Conservation (phyloP, 2,888 invertebrate species). For the Leptinotarsa tumamoca region DNA sequence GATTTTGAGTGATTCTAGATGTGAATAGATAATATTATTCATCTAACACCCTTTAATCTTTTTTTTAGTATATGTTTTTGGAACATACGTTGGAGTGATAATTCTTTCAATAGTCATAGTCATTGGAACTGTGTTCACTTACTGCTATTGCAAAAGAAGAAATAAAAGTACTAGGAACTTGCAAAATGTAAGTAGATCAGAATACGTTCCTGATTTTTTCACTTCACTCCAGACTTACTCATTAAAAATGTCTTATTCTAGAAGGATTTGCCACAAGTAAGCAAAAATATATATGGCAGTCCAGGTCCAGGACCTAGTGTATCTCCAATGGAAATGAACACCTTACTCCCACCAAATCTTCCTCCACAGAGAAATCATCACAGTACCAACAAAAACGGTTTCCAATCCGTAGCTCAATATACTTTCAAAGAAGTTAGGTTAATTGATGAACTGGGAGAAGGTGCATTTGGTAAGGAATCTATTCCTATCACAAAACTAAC, state of each 20-base stretch:
- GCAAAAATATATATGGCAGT: conserved; percentile 86
- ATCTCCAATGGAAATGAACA: conserved; percentile 84
- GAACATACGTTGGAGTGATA: conserved; percentile 82
- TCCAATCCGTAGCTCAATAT: conserved; percentile 82
- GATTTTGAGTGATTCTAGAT: too few relatives aligned
- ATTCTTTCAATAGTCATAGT: conserved; percentile 70
- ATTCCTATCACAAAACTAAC: neutral
- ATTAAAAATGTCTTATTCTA: conserved; percentile 36
- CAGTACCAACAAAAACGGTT: conserved; percentile 58
- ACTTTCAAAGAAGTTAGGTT: conserved; percentile 87
- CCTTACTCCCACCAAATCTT: conserved; percentile 74
- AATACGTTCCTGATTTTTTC: too few relatives aligned
- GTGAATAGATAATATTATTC: too few relatives aligned
- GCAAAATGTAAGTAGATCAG: conserved; percentile 70
- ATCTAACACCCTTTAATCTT: neutral
- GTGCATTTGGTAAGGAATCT: conserved; percentile 83
- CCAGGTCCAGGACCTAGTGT: conserved; percentile 73
- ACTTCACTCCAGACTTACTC: too few relatives aligned
- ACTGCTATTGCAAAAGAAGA: conserved; percentile 74
- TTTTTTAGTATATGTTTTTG: conserved; percentile 79
- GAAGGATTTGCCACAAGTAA: conserved; percentile 78
- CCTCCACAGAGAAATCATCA: conserved; percentile 65
- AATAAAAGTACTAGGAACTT: conserved; percentile 67
- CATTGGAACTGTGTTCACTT: conserved; percentile 70
- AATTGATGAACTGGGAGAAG: conserved; percentile 93